These are phyloP conservation scores for Spondyliosoma cantharus DNA, from an alignment of 2,797 vertebrate species.

Conservation along the genomic window DNA sequence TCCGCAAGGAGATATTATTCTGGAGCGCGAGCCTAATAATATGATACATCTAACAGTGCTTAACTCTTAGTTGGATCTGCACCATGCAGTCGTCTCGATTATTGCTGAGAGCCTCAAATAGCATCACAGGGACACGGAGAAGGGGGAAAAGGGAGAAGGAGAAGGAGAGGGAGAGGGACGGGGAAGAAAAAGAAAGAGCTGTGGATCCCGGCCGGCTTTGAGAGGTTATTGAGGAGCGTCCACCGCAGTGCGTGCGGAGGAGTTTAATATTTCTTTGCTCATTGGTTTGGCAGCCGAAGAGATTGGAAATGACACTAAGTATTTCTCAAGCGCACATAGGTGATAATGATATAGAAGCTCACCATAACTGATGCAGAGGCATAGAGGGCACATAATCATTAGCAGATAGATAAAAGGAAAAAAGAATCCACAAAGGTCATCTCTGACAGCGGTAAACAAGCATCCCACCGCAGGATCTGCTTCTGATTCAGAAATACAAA, in stretches of 20 bases:
- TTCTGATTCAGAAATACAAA: slow-evolving; percentile 76
- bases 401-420: slow-evolving; percentile 23
- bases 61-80: slow-evolving; percentile 68
- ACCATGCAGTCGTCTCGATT: slow-evolving; percentile 56
- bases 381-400: slow-evolving; percentile 36
- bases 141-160: slow-evolving; percentile 15
- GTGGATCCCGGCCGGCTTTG: slow-evolving; percentile 50
- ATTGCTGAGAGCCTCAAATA: slow-evolving; percentile 65
- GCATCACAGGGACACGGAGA: slow-evolving; percentile 43
- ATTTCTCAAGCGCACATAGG: slow-evolving; percentile 69
- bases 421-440: slow-evolving; percentile 61
- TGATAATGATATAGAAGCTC: slow-evolving; percentile 67
- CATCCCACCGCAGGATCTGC: slow-evolving; percentile 68
- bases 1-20: slow-evolving; percentile 72
- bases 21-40: slow-evolving; percentile 70
- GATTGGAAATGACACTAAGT: slow-evolving; percentile 71
- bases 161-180: slow-evolving; percentile 30
- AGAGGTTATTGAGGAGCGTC: slow-evolving; percentile 69
- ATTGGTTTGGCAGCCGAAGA: slow-evolving; percentile 66
- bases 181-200: slow-evolving; percentile 48
- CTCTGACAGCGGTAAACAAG: slow-evolving; percentile 69
- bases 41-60: slow-evolving; percentile 72
- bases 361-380: slow-evolving; percentile 22
- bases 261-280: slow-evolving; percentile 71
- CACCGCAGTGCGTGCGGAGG: slow-evolving; percentile 59